These are phyloP conservation scores for Pseudomyrmex dendroicus DNA, from an alignment of 1,140 invertebrate genomes.

Conservation along the genomic window DNA sequence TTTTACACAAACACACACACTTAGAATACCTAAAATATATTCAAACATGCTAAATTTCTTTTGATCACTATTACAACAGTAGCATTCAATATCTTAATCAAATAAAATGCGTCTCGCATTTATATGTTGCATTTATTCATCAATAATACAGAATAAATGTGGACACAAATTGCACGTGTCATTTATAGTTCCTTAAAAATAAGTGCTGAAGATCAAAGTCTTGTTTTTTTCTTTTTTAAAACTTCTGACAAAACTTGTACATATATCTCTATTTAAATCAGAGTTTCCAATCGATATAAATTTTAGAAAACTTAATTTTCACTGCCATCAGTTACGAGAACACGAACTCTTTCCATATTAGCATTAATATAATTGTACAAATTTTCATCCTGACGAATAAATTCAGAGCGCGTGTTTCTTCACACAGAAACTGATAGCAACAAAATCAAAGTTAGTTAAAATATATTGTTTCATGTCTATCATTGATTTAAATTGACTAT, in stretches of 20 bases:
- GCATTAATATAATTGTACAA: background rate
- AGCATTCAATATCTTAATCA: slow-evolving; percentile 43
- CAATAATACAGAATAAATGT: slow-evolving; percentile 55
- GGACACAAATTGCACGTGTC: slow-evolving; percentile 56
- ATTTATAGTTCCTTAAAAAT: slow-evolving; percentile 49
- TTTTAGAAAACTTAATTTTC: slow-evolving; percentile 26
- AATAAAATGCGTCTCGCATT: slow-evolving; percentile 54
- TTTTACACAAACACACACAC: no score
- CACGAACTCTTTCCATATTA: background rate
- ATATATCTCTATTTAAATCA: slow-evolving; percentile 28
- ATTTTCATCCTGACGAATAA: slow-evolving; percentile 12
- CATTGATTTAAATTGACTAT: slow-evolving; percentile 3
- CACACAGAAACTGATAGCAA: background rate
- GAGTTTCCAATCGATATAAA: slow-evolving; percentile 18
- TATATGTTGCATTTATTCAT: slow-evolving; percentile 39
- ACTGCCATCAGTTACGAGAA: background rate
- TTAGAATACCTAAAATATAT: background rate
- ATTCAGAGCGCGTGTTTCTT: background rate
- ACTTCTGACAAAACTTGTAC: slow-evolving; percentile 35
- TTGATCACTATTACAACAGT: slow-evolving; percentile 37
- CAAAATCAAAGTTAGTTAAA: slow-evolving; percentile 4
- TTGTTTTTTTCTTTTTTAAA: slow-evolving; percentile 1
- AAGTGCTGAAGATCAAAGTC: slow-evolving; percentile 35
- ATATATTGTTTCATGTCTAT: slow-evolving; percentile 17
- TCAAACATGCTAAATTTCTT: slow-evolving; percentile 6